phyloP scores from a whole-genome alignment of 1,140 invertebrate genomes.

The Lepidurus packardi region DNA sequence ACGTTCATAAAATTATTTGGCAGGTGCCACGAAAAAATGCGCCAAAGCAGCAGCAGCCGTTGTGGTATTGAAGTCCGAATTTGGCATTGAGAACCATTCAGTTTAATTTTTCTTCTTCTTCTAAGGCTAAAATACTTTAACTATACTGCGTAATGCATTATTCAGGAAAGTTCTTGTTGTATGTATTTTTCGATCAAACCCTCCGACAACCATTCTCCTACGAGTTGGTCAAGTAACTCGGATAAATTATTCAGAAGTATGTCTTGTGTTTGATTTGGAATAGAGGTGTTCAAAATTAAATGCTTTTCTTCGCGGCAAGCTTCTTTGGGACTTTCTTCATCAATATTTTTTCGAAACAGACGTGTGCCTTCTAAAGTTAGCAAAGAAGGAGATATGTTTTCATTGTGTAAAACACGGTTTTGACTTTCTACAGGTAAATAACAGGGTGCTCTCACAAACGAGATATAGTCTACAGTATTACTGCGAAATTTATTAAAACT shows the following conservation, averaged over 20 bases:
- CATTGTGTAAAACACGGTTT: neutral
- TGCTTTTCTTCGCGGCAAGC: no score
- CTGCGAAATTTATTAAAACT: neutral
- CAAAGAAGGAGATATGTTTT: neutral
- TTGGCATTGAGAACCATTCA: neutral
- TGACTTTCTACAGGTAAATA: neutral
- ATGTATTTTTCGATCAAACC: neutral
- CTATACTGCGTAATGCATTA: neutral
- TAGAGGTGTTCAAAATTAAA: neutral
- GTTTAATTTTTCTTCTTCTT: no score
- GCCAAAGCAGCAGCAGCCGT: neutral
- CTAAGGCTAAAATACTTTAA: no score
- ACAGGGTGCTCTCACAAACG: neutral
- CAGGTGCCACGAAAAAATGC: neutral
- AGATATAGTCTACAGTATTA: neutral
- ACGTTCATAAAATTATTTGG: neutral
- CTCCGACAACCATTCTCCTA: neutral
- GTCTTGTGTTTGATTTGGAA: neutral
- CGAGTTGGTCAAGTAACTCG: neutral
- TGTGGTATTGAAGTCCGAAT: neutral
- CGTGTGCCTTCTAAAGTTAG: neutral
- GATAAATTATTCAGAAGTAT: neutral
- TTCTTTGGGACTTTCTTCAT: neutral
- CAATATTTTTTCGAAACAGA: neutral
- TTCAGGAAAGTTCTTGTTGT: neutral